These are phyloP conservation scores for Agrypnia vestita DNA, from an alignment of 1,140 invertebrate genomes.

Conservation along the genomic window DNA sequence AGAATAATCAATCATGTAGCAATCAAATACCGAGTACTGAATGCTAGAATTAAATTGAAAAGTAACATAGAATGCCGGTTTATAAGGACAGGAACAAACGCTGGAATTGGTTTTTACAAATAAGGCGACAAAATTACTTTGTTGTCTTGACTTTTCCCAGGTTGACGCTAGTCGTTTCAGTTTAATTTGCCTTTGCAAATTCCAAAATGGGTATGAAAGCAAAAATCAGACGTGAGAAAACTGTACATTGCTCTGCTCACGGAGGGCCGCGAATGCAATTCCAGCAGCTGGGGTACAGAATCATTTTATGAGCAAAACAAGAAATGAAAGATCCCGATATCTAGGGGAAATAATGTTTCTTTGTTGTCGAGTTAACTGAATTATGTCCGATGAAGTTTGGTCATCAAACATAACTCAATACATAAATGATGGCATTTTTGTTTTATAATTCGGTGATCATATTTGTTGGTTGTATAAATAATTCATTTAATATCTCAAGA, in stretches of 20 bases:
- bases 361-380: neutral
- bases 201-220: constrained; percentile 47
- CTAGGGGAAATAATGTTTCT: neutral
- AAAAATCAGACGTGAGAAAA: constrained; percentile 59
- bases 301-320: constrained; percentile 27
- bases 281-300: constrained; percentile 2
- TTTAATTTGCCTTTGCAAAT: constrained; percentile 60
- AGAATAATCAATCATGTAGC: too few relatives aligned
- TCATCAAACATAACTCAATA: too few relatives aligned
- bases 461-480: too few relatives aligned
- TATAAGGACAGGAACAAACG: neutral
- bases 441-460: too few relatives aligned
- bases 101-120: constrained; percentile 11
- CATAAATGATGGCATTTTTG: too few relatives aligned
- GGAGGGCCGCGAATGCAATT: constrained; percentile 13
- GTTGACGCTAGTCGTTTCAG: constrained; percentile 50
- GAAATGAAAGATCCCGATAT: neutral
- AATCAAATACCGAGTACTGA: too few relatives aligned
- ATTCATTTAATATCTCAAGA: too few relatives aligned
- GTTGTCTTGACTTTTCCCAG: constrained; percentile 37
- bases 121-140: constrained; percentile 15
- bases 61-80: too few relatives aligned
- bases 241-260: constrained; percentile 52
- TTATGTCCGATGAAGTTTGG: neutral
- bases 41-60: too few relatives aligned